Evolutionary conservation across 64 coral and sea anemone species (phyloP).

Genomic region (Orbicella faveolata): DNA sequence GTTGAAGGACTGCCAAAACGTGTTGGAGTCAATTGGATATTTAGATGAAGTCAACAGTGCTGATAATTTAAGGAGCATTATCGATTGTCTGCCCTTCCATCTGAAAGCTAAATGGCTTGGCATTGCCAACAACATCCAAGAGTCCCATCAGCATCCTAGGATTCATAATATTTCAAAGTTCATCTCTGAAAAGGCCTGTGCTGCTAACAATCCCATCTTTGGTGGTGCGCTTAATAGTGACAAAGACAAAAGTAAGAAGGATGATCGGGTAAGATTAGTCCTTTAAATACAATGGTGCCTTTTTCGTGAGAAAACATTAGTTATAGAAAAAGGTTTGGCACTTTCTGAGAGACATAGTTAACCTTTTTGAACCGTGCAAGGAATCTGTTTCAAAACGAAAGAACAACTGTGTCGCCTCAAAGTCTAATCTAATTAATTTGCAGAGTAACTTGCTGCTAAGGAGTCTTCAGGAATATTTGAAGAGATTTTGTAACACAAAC

Average conservation of each 20-base stretch:
- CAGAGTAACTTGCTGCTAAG: too few relatives aligned
- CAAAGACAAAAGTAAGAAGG: conserved; percentile 8
- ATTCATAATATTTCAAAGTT: conserved; percentile 36
- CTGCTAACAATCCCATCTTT: conserved; percentile 55
- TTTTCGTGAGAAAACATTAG: too few relatives aligned
- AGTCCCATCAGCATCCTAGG: neutral
- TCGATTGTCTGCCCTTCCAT: conserved; percentile 38
- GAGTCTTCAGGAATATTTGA: too few relatives aligned
- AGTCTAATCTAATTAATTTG: too few relatives aligned
- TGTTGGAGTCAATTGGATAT: conserved; percentile 25
- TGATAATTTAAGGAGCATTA: conserved; percentile 36
- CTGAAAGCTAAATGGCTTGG: conserved; percentile 51
- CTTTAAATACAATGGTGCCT: neutral
- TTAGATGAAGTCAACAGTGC: conserved; percentile 62
- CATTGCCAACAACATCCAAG: neutral
- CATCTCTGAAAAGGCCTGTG: conserved; percentile 11
- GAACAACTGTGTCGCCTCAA: too few relatives aligned
- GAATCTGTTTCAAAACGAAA: too few relatives aligned
- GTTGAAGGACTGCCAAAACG: conserved; percentile 47
- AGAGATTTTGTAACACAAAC: too few relatives aligned
- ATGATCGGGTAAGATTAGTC: neutral
- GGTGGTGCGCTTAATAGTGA: conserved; percentile 9
- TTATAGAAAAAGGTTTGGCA: too few relatives aligned
- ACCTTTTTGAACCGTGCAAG: too few relatives aligned
- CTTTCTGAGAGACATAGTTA: too few relatives aligned